These are phyloP conservation scores for Parapsyche elsis DNA, from an alignment of 1,140 invertebrate genomes.

Conservation along the genomic window DNA sequence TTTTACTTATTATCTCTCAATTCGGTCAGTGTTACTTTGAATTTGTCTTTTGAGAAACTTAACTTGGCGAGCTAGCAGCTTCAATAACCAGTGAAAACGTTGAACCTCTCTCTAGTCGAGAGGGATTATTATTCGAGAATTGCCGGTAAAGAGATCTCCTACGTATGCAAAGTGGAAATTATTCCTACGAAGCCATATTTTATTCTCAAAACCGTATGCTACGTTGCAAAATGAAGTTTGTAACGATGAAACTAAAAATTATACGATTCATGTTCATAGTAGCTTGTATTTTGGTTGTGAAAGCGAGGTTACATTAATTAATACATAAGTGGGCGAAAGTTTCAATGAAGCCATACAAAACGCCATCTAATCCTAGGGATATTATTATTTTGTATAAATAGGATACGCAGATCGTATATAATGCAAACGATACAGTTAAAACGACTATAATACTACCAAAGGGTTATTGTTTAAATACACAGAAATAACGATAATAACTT, in stretches of 20 bases:
- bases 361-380: no score
- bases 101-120: not conserved
- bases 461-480: constrained; percentile 22
- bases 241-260: no score
- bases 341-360: no score
- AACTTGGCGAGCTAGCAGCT: not conserved
- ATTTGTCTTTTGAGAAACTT: not conserved
- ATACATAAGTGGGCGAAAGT: no score
- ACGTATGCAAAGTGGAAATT: constrained; percentile 9
- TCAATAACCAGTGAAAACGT: constrained; percentile 6
- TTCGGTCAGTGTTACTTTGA: not conserved
- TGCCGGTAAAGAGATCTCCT: constrained; percentile 13
- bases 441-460: constrained; percentile 20
- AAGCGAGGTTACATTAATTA: no score
- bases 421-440: constrained; percentile 2
- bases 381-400: constrained; percentile 6
- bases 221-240: not conserved
- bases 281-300: no score
- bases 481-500: constrained; percentile 15
- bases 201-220: not conserved
- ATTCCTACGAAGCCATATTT: constrained; percentile 8
- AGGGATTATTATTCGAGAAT: constrained; percentile 10
- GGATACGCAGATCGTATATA: constrained; percentile 1
- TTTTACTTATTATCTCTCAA: no score
- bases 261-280: no score